Evolutionary conservation across 1,140 invertebrate genomes (phyloP), one percentile per base, ranked within the genome.

Genomic region (Periplaneta americana): DNA sequence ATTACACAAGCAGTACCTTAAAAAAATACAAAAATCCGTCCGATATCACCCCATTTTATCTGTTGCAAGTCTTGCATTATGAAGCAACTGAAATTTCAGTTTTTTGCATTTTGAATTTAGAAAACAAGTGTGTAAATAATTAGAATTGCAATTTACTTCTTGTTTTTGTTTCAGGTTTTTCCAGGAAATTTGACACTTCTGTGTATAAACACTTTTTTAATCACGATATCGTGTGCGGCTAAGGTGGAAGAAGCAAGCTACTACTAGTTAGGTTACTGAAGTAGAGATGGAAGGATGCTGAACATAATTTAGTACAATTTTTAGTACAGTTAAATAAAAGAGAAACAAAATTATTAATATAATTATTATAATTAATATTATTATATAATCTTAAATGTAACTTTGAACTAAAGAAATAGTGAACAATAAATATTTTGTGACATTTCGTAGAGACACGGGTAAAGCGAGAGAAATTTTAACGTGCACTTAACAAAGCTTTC

Each of bases 151-250:
- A n/a, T n/a, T n/a, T n/a, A n/a, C n/a, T n/a, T n/a, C n/a, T 3
- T 85, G 84, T 57, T 85, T 84, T 87, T 85, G 31, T 89, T 88
- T 10, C 88, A 81, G 80, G 89, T 88, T 35, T 89, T 89, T 78
- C 89, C 89, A 13, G 84, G 85, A 82, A 87, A 88, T 78, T 88
- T 87, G 36, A 86, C 88, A 79, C 85, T 87, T 80, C 89, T 88
- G 11, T 88, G 78, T 78, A 84, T 84, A 35, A 37, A 39, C 57
- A 79, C 37, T 79, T 79, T 33, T 79, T n/a, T 79, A 79, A 79
- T 37, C 57, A 35, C 31, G 10, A n/a, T 35, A 48, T 37, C 39
- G n/a, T 33, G 8, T 35, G 57, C 13, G n/a, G 10, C 15, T 17
- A 17, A 48, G 37, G 18, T 37, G 33, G 37, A 57, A 48, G 11